phyloP scores from a whole-genome alignment of 2,888 invertebrate genomes.

The Caenorhabditis sp. region DNA sequence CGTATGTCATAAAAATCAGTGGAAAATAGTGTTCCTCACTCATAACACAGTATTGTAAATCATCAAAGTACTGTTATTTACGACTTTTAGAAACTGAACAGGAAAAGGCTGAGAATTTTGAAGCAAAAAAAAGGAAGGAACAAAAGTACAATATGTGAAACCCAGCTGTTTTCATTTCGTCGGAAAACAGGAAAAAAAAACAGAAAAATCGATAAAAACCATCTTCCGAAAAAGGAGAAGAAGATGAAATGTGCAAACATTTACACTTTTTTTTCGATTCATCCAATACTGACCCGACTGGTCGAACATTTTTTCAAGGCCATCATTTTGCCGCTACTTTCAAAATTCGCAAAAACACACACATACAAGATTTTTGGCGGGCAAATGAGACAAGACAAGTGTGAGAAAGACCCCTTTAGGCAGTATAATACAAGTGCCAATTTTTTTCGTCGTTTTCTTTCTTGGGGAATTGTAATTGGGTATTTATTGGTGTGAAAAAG shows the following conservation, averaged over 20 bases:
- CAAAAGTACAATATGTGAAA: not conserved
- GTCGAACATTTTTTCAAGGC: not conserved
- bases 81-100: no score
- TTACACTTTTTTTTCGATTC: not conserved
- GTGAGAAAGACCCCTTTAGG: slow-evolving; percentile 1
- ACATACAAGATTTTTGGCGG: not conserved
- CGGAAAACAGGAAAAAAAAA: not conserved
- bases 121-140: not conserved
- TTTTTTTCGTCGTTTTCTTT: not conserved
- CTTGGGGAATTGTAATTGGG: not conserved
- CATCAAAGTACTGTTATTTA: not conserved
- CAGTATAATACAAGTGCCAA: not conserved
- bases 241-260: slow-evolving; percentile 8
- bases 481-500: not conserved
- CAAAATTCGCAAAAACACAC: not conserved
- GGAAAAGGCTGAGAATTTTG: no score
- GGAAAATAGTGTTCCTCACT: not conserved
- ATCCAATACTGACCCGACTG: not conserved
- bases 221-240: not conserved
- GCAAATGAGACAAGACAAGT: not conserved
- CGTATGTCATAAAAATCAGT: not conserved
- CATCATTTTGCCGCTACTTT: slow-evolving; percentile 3
- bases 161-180: not conserved
- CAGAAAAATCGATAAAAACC: not conserved
- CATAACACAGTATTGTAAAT: not conserved